Evolutionary conservation across 2,888 invertebrate genomes (phyloP).

Genomic region (Alitta virens): DNA sequence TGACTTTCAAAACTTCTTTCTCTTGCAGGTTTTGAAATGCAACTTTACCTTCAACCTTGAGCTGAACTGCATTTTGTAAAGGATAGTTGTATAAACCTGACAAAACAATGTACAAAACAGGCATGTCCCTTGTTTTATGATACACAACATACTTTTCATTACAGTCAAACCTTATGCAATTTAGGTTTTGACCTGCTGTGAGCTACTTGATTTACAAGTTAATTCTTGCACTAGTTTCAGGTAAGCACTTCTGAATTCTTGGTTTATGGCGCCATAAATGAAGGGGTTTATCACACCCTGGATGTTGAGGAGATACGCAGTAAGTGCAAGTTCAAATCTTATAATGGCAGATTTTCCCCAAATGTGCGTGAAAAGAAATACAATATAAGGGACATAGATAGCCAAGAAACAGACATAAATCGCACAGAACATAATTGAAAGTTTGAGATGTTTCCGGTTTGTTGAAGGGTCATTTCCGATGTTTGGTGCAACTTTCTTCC

Average conservation of each 20-base stretch:
- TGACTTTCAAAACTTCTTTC: too few relatives aligned
- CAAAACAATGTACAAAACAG: too few relatives aligned
- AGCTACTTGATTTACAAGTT: too few relatives aligned
- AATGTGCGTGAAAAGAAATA: neutral
- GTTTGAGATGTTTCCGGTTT: neutral
- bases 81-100: too few relatives aligned
- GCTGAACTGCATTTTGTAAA: too few relatives aligned
- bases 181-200: too few relatives aligned
- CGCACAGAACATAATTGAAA: neutral
- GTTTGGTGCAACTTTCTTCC: neutral
- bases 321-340: neutral
- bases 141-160: too few relatives aligned
- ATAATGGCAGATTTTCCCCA: neutral
- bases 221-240: neutral
- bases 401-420: slow-evolving; percentile 1
- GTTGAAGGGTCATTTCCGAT: neutral
- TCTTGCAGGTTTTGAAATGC: too few relatives aligned
- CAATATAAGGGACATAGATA: neutral
- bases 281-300: neutral
- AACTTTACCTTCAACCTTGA: too few relatives aligned
- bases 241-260: neutral
- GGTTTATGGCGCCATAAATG: neutral
- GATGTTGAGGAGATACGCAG: neutral
- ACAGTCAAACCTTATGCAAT: too few relatives aligned
- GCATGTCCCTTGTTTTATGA: too few relatives aligned